These are phyloP conservation scores for Semotilus atromaculatus DNA, from an alignment of 2,797 vertebrate species.

Conservation along the genomic window DNA sequence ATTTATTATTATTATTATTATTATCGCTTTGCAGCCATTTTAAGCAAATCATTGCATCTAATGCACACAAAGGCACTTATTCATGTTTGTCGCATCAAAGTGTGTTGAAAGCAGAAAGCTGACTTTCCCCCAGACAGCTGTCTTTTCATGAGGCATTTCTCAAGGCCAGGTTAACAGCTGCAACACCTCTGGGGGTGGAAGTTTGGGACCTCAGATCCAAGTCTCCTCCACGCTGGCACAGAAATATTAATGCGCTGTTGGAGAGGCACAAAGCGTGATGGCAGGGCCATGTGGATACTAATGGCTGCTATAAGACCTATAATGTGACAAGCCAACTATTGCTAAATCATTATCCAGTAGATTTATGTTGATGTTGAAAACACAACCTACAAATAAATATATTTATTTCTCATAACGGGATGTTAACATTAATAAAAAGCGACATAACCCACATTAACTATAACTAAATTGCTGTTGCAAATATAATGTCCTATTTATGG, in stretches of 20 bases:
- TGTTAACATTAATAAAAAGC: background rate
- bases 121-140: conserved; percentile 50
- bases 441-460: background rate
- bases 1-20: too few relatives aligned
- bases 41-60: background rate
- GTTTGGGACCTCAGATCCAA: conserved; percentile 42
- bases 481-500: background rate
- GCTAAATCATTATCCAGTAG: background rate
- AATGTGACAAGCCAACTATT: background rate
- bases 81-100: conserved; percentile 52
- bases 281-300: conserved; percentile 53
- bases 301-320: background rate
- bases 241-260: conserved; percentile 42
- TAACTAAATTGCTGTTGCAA: too few relatives aligned
- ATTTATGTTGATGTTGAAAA: background rate
- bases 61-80: conserved; percentile 57
- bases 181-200: conserved; percentile 58
- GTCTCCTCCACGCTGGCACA: conserved; percentile 37
- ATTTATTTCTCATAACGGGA: background rate
- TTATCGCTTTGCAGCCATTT: background rate
- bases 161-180: conserved; percentile 56
- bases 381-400: background rate
- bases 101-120: conserved; percentile 44
- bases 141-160: conserved; percentile 57
- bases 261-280: conserved; percentile 52